A percentile compares a stretch with the other conserved stretches of the same genome.
Evolutionary conservation across 2,888 invertebrate species (phyloP).

Genomic region (Sphaeridia pumilis): DNA sequence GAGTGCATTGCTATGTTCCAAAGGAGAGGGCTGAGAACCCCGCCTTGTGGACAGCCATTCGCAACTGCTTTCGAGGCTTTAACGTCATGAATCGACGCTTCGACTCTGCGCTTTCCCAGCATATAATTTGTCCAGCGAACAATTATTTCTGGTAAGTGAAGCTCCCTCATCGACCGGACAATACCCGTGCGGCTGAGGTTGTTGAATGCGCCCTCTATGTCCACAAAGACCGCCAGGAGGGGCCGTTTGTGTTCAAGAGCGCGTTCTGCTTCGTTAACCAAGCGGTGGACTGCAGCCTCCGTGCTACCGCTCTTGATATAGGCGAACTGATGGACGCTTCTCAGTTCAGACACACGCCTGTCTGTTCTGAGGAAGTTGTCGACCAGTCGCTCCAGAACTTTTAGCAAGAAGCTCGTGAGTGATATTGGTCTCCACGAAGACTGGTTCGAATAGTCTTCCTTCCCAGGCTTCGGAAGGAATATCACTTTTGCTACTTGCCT

Average conservation of each 20-base stretch:
- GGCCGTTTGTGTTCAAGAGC: conserved; percentile 15
- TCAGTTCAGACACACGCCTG: no score
- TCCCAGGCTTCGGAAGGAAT: conserved; percentile 24
- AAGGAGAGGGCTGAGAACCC: neutral
- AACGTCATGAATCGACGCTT: neutral
- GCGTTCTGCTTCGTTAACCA: no score
- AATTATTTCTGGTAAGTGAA: neutral
- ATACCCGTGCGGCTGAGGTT: neutral
- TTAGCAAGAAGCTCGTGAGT: conserved; percentile 19
- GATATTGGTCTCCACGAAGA: conserved; percentile 19
- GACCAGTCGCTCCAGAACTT: conserved; percentile 16
- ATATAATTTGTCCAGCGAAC: neutral
- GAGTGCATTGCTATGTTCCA: neutral
- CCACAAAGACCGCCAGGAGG: neutral
- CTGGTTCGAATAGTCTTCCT: conserved; percentile 11
- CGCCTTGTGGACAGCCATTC: no score
- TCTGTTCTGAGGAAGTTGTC: conserved; percentile 9
- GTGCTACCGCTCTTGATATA: no score
- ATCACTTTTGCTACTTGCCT: conserved; percentile 5
- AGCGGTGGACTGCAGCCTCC: neutral
- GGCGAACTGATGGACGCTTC: no score
- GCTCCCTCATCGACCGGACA: neutral
- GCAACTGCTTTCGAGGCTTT: no score
- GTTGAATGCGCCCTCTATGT: neutral
- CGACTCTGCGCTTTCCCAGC: neutral